Percentiles rank a stretch among this genome's conserved stretches.
Conservation (phyloP, 2,797 vertebrate genomes). For the Aplochiton taeniatus region DNA sequence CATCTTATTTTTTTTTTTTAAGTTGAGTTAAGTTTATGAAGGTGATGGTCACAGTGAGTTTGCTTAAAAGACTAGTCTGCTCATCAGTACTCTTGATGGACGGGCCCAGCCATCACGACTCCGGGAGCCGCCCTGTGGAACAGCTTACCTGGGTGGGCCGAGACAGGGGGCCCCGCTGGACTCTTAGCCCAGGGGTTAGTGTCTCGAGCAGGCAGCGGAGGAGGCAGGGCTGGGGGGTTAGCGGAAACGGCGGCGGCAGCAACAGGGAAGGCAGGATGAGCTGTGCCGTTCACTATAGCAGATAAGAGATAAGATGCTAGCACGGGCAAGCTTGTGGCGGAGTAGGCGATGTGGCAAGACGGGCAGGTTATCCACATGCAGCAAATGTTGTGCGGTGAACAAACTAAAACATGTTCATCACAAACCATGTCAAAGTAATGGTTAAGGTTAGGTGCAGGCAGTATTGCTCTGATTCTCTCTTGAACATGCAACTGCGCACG, state of each 20-base stretch:
- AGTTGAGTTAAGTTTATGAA: too few relatives aligned
- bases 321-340: conserved; percentile 30
- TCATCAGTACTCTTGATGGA: too few relatives aligned
- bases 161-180: conserved; percentile 71
- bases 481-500: background rate
- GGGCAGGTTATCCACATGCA: too few relatives aligned
- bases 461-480: too few relatives aligned
- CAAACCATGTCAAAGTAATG: too few relatives aligned
- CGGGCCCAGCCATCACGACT: background rate
- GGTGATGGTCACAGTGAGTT: too few relatives aligned
- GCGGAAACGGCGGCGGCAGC: conserved; percentile 72
- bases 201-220: conserved; percentile 91
- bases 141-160: conserved; percentile 79
- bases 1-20: too few relatives aligned
- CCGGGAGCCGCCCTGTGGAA: background rate
- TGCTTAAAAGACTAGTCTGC: too few relatives aligned
- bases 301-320: conserved; percentile 62
- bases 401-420: too few relatives aligned
- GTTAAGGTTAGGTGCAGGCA: background rate
- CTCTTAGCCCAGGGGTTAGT: conserved; percentile 97
- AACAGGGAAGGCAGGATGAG: conserved; percentile 80
- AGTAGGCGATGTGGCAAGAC: background rate
- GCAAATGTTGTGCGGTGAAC: too few relatives aligned
- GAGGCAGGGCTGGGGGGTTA: conserved; percentile 72
- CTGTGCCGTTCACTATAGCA: conserved; percentile 94